These are phyloP conservation scores for Hirtodrosophila trivittata DNA, from an alignment of 2,888 invertebrate species.

Conservation along the genomic window DNA sequence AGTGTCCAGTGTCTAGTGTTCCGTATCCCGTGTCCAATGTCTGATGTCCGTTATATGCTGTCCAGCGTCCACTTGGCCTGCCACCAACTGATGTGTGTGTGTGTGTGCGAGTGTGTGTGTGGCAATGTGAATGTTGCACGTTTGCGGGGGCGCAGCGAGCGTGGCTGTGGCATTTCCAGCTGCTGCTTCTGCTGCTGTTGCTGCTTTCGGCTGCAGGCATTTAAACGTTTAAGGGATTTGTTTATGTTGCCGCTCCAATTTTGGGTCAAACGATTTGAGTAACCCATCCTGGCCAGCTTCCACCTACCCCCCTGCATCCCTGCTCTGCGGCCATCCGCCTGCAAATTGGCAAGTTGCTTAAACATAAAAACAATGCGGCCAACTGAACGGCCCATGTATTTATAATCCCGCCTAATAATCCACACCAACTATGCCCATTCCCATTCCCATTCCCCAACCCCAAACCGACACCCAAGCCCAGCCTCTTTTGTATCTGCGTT, in stretches of 20 bases:
- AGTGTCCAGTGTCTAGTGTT: constrained; percentile 44
- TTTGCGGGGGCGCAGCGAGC: constrained; percentile 4
- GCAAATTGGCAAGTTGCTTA: constrained; percentile 69
- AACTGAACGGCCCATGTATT: constrained; percentile 73
- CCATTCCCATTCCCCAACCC: background rate
- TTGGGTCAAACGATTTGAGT: constrained; percentile 52
- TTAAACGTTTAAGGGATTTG: constrained; percentile 78
- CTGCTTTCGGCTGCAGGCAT: constrained; percentile 65
- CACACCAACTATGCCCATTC: constrained; percentile 46
- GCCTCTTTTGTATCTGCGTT: too few species aligned
- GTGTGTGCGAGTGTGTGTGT: constrained; percentile 33
- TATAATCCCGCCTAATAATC: constrained; percentile 75
- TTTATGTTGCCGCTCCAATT: constrained; percentile 62
- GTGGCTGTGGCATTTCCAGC: constrained; percentile 58
- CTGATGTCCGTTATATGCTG: constrained; percentile 6
- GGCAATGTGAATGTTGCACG: constrained; percentile 39
- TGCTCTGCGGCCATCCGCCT: constrained; percentile 14
- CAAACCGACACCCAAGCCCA: background rate
- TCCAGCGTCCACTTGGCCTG: constrained; percentile 59
- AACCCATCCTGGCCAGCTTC: background rate
- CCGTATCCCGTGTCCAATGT: constrained; percentile 50
- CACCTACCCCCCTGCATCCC: background rate
- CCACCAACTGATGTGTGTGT: constrained; percentile 62
- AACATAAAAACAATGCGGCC: constrained; percentile 74
- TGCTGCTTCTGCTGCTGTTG: constrained; percentile 33